Conservation (phyloP, 2,113 vertebrate genomes). For the Dasyurus viverrinus region DNA sequence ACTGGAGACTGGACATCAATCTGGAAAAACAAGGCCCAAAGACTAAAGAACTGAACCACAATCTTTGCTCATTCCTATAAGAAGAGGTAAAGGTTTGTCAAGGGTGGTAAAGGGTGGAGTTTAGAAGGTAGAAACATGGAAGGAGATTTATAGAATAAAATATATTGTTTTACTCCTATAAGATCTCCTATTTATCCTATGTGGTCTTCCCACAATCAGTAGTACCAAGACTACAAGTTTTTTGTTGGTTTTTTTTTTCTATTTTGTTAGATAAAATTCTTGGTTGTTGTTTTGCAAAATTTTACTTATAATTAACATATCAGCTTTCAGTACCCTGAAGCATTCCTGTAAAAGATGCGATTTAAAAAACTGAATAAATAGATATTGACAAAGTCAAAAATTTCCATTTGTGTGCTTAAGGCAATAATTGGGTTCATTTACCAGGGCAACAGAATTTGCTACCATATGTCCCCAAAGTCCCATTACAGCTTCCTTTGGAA, state of each 20-base stretch:
- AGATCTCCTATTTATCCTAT: background rate
- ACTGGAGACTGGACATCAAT: background rate
- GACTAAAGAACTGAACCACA: background rate
- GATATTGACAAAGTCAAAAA: background rate
- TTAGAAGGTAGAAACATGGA: background rate
- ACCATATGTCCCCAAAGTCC: background rate
- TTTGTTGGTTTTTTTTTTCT: background rate
- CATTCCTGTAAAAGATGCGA: background rate
- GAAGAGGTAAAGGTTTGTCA: background rate
- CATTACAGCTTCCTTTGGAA: background rate
- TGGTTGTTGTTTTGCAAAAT: background rate
- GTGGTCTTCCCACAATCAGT: background rate
- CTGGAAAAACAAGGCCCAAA: background rate
- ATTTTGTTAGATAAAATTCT: background rate
- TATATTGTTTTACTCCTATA: background rate
- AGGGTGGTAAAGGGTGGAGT: no score
- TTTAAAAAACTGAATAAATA: background rate
- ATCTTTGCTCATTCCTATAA: background rate
- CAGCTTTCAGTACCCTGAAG: background rate
- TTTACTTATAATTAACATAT: background rate
- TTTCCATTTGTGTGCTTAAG: background rate
- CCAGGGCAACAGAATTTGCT: background rate
- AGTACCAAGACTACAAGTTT: background rate
- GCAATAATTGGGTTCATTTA: background rate
- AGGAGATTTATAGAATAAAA: background rate